Base-by-base conservation (phyloP, 2,797 vertebrate species). In the Thaleichthys pacificus region DNA sequence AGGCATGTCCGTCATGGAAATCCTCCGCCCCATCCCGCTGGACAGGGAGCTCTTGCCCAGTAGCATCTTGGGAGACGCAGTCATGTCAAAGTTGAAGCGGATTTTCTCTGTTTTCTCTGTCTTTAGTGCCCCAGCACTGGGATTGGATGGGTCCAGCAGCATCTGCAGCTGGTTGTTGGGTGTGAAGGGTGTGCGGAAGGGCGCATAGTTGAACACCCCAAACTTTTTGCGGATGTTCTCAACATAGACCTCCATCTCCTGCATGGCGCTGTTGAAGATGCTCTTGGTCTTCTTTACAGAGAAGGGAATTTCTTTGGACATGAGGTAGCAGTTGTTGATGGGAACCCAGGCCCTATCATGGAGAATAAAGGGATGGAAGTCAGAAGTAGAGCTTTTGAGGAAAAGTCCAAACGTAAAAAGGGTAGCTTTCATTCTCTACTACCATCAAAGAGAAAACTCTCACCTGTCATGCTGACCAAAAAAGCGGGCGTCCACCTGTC, bases 251-350 rank as follows among this genome's bases (percentile, higher is more conserved):
- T 99, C 97, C 97, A 99, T 99, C 88, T 99, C 97, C 84, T 99
- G 97, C 97, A 99, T 99, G 91, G 97, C 97, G 78, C 97, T 99
- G 90, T 99, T 99, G 88, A 99, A 99, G 91, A 99, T 99, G 93
- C 97, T 98, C 91, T 99, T 99, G 63, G 97, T 99, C 93, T 99
- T 99, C 93, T 99, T 99, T 85, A 99, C 97, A 85, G 97, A 99
- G 93, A 99, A 99, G 70, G 97, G 97, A 85, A 99, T 99, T 92
- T 99, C 97, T 95, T 99, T 99, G 88, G 97, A 99, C 97, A 99
- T 99, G 93, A 99, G 96, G 95, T 99, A 99, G 94, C 97, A 99
- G 93, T 99, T 99, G 93, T 98, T 99, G 87, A 99, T 95, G 71
- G 97, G 97, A 85, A 99, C 97, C 97, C 97, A 99, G 83, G 97